These are phyloP conservation scores for Boloria selene DNA, from an alignment of 2,888 invertebrate genomes.

Conservation along the genomic window DNA sequence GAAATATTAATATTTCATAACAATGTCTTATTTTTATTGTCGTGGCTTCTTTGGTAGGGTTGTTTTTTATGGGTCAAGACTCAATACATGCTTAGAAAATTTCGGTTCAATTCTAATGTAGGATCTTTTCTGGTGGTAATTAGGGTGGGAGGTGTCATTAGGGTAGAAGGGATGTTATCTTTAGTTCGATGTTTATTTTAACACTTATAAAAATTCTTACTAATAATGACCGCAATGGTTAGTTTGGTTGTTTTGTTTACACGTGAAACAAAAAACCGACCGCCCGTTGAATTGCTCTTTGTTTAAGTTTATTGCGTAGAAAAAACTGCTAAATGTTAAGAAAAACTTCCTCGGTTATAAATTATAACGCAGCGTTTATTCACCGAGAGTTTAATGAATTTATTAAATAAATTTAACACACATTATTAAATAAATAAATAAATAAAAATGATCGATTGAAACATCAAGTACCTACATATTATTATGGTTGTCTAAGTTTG, in stretches of 20 bases:
- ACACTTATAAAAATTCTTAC: slow-evolving; percentile 36
- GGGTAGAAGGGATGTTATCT: slow-evolving; percentile 45
- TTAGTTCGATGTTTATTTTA: slow-evolving; percentile 35
- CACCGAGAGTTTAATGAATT: slow-evolving; percentile 17
- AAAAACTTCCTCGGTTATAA: neutral
- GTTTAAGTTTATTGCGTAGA: slow-evolving; percentile 30
- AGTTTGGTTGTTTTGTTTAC: slow-evolving; percentile 37
- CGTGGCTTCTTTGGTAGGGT: slow-evolving; percentile 63
- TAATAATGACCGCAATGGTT: slow-evolving; percentile 32
- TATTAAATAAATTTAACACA: too few relatives aligned
- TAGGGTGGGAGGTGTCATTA: slow-evolving; percentile 51
- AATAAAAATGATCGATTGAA: too few relatives aligned
- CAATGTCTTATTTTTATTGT: slow-evolving; percentile 73
- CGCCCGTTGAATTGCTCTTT: slow-evolving; percentile 22
- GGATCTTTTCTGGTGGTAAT: slow-evolving; percentile 31
- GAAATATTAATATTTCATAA: slow-evolving; percentile 72
- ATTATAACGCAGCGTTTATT: slow-evolving; percentile 7
- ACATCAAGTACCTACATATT: too few relatives aligned
- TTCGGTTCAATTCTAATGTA: neutral
- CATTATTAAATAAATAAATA: too few relatives aligned
- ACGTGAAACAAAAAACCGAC: slow-evolving; percentile 14
- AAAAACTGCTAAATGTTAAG: slow-evolving; percentile 21
- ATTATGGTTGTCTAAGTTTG: too few relatives aligned
- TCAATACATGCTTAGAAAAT: neutral
- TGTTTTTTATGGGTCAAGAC: slow-evolving; percentile 11